These are phyloP conservation scores for Cantharis rufa DNA, from an alignment of 2,888 invertebrate genomes.

Conservation along the genomic window DNA sequence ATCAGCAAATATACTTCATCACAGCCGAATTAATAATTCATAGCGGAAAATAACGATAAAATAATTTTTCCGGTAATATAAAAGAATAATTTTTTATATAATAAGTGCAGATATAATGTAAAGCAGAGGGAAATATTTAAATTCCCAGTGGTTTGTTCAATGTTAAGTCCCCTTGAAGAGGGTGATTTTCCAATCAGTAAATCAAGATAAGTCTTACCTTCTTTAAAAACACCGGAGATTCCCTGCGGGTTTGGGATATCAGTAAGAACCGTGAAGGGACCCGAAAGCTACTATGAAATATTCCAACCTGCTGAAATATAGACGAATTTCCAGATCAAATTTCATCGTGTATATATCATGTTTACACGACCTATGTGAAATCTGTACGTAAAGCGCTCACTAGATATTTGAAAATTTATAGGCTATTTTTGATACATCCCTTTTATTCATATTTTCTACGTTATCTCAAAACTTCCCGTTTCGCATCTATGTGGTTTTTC, in stretches of 20 bases:
- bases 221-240: slow-evolving; percentile 46
- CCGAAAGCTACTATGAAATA: slow-evolving; percentile 37
- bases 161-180: slow-evolving; percentile 34
- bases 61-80: background rate
- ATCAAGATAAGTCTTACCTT: slow-evolving; percentile 49
- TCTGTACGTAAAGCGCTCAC: slow-evolving; percentile 38
- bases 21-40: background rate
- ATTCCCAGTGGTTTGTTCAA: slow-evolving; percentile 34
- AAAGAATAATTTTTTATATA: background rate
- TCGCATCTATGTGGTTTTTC: slow-evolving; percentile 18
- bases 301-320: slow-evolving; percentile 40
- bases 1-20: background rate
- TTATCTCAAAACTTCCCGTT: slow-evolving; percentile 31
- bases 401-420: slow-evolving; percentile 41
- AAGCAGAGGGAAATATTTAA: slow-evolving; percentile 28
- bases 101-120: slow-evolving; percentile 13
- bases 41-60: background rate
- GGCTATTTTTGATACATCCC: slow-evolving; percentile 36
- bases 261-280: slow-evolving; percentile 36
- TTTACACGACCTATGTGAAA: slow-evolving; percentile 41
- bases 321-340: slow-evolving; percentile 43
- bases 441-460: slow-evolving; percentile 35
- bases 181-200: slow-evolving; percentile 48
- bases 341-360: slow-evolving; percentile 42
- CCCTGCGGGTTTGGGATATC: slow-evolving; percentile 38